Conservation (phyloP, 2,113 vertebrate genomes). For the Sturnus vulgaris region DNA sequence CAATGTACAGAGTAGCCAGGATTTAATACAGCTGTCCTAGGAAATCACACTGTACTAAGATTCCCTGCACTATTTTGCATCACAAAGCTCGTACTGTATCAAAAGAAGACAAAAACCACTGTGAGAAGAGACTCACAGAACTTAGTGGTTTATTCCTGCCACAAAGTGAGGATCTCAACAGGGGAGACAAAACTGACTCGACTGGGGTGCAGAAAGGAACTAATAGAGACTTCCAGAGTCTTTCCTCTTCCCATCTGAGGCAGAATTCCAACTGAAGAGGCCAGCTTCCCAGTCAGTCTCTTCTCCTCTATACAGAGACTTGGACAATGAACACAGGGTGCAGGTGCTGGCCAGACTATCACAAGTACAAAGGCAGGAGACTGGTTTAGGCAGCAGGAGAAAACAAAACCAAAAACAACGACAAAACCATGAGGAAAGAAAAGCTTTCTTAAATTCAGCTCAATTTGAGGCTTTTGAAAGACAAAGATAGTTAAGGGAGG, state of each 20-base stretch:
- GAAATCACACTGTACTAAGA: neutral
- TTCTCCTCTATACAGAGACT: neutral
- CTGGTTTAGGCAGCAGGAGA: neutral
- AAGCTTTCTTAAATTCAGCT: neutral
- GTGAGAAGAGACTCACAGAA: neutral
- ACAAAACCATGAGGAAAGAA: neutral
- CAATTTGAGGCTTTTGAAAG: neutral
- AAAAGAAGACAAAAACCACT: neutral
- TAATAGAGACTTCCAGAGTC: neutral
- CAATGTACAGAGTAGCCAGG: neutral
- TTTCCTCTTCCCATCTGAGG: neutral
- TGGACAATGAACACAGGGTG: neutral
- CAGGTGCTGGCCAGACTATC: neutral
- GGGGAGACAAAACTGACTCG: neutral
- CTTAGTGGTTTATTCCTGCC: neutral
- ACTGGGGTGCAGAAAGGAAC: neutral
- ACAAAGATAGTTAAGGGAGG: neutral
- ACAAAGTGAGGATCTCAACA: neutral
- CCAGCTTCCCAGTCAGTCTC: neutral
- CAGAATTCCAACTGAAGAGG: neutral
- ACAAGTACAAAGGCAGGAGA: neutral
- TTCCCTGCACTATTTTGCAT: neutral
- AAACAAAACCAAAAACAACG: neutral
- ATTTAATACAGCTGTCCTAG: neutral
- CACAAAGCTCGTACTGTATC: neutral